Percentiles rank a stretch among this genome's conserved stretches.
phyloP scores from a whole-genome alignment of 2,797 vertebrate species.

The Varecia variegata region DNA sequence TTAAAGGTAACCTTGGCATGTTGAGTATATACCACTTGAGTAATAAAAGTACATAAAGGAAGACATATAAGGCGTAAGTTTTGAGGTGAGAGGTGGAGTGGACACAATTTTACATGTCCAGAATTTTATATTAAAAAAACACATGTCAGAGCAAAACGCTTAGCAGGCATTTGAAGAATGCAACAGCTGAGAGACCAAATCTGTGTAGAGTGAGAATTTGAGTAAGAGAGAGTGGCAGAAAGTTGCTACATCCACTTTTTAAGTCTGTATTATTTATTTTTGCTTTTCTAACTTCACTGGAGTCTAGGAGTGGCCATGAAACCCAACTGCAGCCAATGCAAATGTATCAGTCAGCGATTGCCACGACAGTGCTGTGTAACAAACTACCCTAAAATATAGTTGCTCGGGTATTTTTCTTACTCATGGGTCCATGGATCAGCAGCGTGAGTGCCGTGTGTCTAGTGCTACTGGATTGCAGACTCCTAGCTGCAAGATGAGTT shows the following conservation, averaged over 20 bases:
- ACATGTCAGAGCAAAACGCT: not conserved
- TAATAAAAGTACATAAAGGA: not conserved
- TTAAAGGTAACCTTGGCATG: not conserved
- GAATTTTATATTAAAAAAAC: not conserved
- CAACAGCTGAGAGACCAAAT: not conserved
- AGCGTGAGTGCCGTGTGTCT: not conserved
- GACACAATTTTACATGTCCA: not conserved
- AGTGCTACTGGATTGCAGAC: not conserved
- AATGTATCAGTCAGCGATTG: not conserved
- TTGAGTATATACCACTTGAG: not conserved
- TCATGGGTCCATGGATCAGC: not conserved
- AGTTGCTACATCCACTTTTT: not conserved
- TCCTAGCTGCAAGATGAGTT: not conserved
- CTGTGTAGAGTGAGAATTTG: not conserved
- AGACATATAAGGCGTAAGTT: not conserved
- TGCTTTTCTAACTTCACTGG: not conserved
- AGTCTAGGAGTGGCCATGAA: not conserved
- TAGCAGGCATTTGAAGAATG: not conserved
- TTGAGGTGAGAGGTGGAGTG: not conserved
- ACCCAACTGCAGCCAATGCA: not conserved
- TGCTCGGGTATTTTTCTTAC: not conserved
- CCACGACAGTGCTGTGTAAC: not conserved
- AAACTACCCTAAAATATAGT: not conserved
- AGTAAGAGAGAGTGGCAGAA: not conserved
- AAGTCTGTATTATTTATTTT: not conserved